Evolutionary conservation across 30 jellyfish, hydroid and myxozoan species (phyloP), one percentile per base, ranked within the genome.

Genomic region (Nemopilema nomurai): DNA sequence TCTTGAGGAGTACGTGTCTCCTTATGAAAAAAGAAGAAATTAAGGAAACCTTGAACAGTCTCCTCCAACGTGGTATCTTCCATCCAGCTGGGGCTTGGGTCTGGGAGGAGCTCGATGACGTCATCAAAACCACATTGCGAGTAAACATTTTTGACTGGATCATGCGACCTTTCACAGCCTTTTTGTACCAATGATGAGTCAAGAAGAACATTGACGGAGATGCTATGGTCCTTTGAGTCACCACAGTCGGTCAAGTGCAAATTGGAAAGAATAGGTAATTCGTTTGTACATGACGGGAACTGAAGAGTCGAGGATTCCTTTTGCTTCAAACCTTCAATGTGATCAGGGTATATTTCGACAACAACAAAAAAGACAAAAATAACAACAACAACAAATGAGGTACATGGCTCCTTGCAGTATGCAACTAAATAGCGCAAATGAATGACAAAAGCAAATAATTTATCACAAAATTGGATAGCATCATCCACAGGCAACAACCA

Each of bases 131-230:
- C 91, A 25, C 96, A 87, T 62, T 80, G 89, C n/a, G 75, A 33
- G 65, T 87, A 87, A 16, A 73, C 73, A 63, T 82, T 79, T 1
- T 16, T 26, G 32, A 67, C 49, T 49, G 64, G 28, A 21, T 77
- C 90, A 71, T 65, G 89, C 25, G 87, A 71, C 71, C 96, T 79
- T 68, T 87, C 96, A 79, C 96, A 87, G 22, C 96, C 96, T 41
- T 87, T 87, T 31, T 82, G 51, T 16, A 87, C 89, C 75, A 67
- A 80, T 63, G 96, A 78, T 79, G 96, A 62, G 86, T 87, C 91
- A 32, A 87, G 89, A 32, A 70, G 75, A 21, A 85, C 90, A 22
- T 26, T 79, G 53, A 87, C 76, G 9, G 89, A 30, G 68, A 87
- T 31, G 7, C 52, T 90, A 72, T 87, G 96, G 8, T 77, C 90